Evolutionary conservation across 2,797 vertebrate species (phyloP), one percentile per base, ranked within the genome.

Genomic region (Eulemur mongoz): DNA sequence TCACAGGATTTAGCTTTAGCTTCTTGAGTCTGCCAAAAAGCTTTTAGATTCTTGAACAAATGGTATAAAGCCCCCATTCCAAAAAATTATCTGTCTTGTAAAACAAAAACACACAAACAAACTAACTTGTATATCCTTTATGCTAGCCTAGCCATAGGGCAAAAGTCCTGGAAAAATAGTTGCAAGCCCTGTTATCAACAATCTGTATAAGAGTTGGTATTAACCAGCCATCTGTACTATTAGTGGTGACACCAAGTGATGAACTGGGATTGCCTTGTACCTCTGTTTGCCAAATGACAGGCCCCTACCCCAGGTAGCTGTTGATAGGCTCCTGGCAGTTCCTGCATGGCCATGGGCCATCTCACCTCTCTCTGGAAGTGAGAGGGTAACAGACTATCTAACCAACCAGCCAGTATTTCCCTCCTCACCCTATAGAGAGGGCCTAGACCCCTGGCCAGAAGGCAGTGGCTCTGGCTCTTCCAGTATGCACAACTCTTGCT

Each of bases 161-260:
- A 70, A 69, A 94, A 80, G 27, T 83, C 30, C 95, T 70, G 75
- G 48, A 11, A n/a, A 30, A 8, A 83, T 12, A 70, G n/a, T 73
- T 52, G 78, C 84, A 75, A 80, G 63, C 5, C 35, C 23, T 50
- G 6, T 63, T 70, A 30, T 48, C 57, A 65, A 22, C 63, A 63
- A 32, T 84, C 70, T 50, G n/a, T 30, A 15, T 30, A 48, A 69
- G n/a, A 96, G 27, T 12, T 30, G 32, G 9, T 83, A 20, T 86
- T 96, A 83, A 72, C 27, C 27, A 91, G 69, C 91, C 91, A 61
- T 95, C 43, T 79, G 89, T 59, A 50, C 78, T 40, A 10, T 93
- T 89, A 32, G 7, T 57, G 69, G 65, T 80, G 57, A 86, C 35
- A 72, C 61, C 32, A 75, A 35, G 35, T 54, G 82, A 91, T 83